Base-by-base conservation (phyloP, 2,888 invertebrate species). In the Tricholauxania praeusta region DNA sequence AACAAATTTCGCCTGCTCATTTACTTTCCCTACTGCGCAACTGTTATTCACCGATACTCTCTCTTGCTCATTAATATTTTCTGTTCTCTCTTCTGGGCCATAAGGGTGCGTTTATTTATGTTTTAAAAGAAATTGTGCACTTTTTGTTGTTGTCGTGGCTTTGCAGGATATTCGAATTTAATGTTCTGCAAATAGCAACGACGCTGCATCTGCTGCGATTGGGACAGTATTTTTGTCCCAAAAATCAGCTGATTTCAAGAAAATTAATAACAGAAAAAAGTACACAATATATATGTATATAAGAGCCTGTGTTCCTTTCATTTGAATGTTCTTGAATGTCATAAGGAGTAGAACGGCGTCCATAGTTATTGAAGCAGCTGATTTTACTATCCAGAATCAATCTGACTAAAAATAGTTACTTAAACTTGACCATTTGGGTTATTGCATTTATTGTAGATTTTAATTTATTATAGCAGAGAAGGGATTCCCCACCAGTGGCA, bases 211-310 rank as follows among this genome's bases (percentile, higher is more conserved):
- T 39, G 10, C 10, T 39, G 39, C 39, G 3, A 6, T 22, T 28
- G 10, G 22, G 22, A 28, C 28, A 39, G 15, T 12, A 47, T n/a
- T 17, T 15, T 17, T 62, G 62, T 62, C 47, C 32, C 39, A 19
- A 49, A 48, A 63, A 63, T 48, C 63, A 63, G 63, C 63, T 63
- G 63, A 48, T 63, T 63, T 49, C 47, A 48, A 12, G 48, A 48
- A 47, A 12, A 48, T 3, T 12, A 63, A 19, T 19, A 48, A 63
- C 47, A 63, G 12, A 39, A 39, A 39, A 39, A 39, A 2, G 39
- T 39, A 39, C 7, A 39, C 39, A 39, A 39, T 39, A 39, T 22
- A 22, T 28, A 28, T 4, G 28, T 39, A 39, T 22, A 22, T 28
- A 28, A 28, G 28, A 4, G 28, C 2, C 28, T 28, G 28, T 28